phyloP scores from a whole-genome alignment of 2,113 vertebrate genomes.

The Synchiropus splendidus region DNA sequence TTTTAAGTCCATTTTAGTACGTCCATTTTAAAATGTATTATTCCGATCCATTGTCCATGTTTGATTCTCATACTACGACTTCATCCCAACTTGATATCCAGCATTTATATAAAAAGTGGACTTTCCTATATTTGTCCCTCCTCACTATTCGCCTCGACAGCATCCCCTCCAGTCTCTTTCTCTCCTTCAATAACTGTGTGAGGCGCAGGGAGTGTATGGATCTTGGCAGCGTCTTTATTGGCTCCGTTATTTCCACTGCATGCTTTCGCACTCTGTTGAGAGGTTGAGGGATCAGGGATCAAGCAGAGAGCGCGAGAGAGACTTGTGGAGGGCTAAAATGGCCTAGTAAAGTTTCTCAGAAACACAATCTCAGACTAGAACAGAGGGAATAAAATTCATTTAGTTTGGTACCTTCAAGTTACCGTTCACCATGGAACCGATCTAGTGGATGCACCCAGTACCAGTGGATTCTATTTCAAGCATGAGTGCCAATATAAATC shows the following conservation, averaged over 20 bases:
- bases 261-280: constrained; percentile 55
- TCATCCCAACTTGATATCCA: neutral
- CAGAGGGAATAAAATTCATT: too few relatives aligned
- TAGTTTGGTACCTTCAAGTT: constrained; percentile 3
- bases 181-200: constrained; percentile 45
- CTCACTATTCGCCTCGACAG: neutral
- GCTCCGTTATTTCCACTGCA: constrained; percentile 65
- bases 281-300: constrained; percentile 58
- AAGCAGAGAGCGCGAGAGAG: constrained; percentile 10
- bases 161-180: constrained; percentile 13
- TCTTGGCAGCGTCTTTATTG: constrained; percentile 64
- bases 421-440: constrained; percentile 15
- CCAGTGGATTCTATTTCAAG: constrained; percentile 60
- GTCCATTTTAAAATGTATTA: too few relatives aligned
- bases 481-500: constrained; percentile 52
- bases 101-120: constrained; percentile 5
- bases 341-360: too few relatives aligned
- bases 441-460: constrained; percentile 8
- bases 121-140: constrained; percentile 3
- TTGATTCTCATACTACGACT: too few relatives aligned
- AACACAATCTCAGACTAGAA: too few relatives aligned
- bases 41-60: too few relatives aligned
- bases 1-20: too few relatives aligned
- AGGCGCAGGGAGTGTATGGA: constrained; percentile 47
- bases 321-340: constrained; percentile 13